Evolutionary conservation across 1,140 invertebrate species (phyloP), one percentile per base, ranked within the genome.

Genomic region (Penaeus indicus): DNA sequence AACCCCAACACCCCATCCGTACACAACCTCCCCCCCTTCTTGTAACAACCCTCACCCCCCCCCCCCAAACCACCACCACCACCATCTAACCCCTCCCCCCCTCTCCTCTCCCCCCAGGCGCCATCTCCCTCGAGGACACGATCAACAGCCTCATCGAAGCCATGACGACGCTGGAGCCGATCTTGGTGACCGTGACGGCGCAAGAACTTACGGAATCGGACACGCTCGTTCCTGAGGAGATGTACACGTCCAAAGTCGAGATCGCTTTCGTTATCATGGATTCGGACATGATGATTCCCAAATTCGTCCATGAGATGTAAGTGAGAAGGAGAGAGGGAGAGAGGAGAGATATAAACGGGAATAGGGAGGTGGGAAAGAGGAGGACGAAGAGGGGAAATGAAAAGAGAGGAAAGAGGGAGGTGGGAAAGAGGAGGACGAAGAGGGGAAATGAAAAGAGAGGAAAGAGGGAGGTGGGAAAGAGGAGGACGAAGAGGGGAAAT

Each of bases 101-200:
- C 32, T 22, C 0, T 19, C 21, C n/a, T 72, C 7, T 42, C 38
- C 5, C 22, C 62, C 69, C 86, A 92, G 92, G 92, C 38, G 95
- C 96, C 93, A 95, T 97, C 84, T 95, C 94, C 83, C 93, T 97
- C 54, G 94, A 80, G 63, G 88, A 90, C 62, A 90, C 90, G 0
- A 86, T 89, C 18, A 86, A 95, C 62, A 94, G 95, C 85, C 95
- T 96, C 5, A 92, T 97, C 47, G 94, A 96, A 88, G 96, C 97
- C 90, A 94, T 97, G 89, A 95, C 95, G 62, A 94, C 95, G 84
- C 96, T 97, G 90, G 95, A 96, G 85, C 97, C 97, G 19, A 95
- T 97, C 72, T 93, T 97, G 62, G 93, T 97, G 63, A 96, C 95
- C 7, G 95, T 97, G 32, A 95, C 97, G 42, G 97, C 97, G 21